Evolutionary conservation across 2,888 invertebrate species (phyloP).

Genomic region (Muschampia plurimacula): DNA sequence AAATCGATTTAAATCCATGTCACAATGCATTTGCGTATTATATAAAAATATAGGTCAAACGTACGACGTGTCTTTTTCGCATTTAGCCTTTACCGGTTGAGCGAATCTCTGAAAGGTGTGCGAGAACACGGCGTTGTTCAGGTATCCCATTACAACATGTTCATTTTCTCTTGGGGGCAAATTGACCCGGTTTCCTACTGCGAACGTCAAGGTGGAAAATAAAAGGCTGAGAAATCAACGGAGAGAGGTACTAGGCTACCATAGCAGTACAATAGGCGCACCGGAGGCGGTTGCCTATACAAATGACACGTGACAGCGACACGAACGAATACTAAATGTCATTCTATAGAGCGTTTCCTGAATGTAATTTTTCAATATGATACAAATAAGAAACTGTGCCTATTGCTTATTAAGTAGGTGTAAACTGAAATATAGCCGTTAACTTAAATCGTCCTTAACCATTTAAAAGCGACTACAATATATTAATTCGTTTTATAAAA

Average conservation of each 20-base stretch:
- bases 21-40: conserved; percentile 30
- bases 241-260: conserved; percentile 61
- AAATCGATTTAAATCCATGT: conserved; percentile 9
- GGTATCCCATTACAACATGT: conserved; percentile 45
- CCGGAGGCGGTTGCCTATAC: conserved; percentile 37
- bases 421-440: no score
- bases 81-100: conserved; percentile 28
- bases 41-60: conserved; percentile 8
- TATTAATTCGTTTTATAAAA: no score
- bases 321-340: conserved; percentile 18
- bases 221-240: conserved; percentile 66
- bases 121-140: conserved; percentile 17
- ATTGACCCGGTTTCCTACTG: conserved; percentile 63
- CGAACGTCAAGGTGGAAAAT: conserved; percentile 56
- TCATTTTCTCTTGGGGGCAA: conserved; percentile 60
- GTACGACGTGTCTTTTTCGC: conserved; percentile 29
- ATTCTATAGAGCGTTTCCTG: no score
- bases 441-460: no score
- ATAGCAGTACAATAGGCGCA: conserved; percentile 60
- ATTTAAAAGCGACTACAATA: no score
- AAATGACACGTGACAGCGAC: conserved; percentile 24
- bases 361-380: neutral
- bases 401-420: no score
- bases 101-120: conserved; percentile 27
- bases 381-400: no score